Evolutionary conservation across 1,140 invertebrate genomes (phyloP), one percentile per base, ranked within the genome.

Genomic region (Drosophila pruinosa): DNA sequence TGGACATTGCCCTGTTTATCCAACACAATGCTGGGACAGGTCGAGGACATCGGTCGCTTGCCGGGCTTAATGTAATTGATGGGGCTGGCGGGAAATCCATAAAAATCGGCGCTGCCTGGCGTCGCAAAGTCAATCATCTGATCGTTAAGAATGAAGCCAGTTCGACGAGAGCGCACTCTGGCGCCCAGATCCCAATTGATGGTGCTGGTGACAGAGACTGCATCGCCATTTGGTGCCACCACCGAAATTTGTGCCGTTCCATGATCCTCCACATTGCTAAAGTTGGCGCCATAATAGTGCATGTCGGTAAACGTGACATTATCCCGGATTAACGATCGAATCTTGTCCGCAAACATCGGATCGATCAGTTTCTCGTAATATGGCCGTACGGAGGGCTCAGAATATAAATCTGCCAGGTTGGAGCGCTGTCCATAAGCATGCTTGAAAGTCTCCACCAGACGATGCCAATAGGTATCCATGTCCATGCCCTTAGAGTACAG

Each of bases 121-220:
- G 95, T 94, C 0, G 97, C 96, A 91, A 99, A 99, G 90, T 99
- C 98, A 90, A 99, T 97, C 98, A 99, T 99, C 64, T 95, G 95
- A 90, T 97, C 95, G 92, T 99, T 99, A 74, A 98, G 94, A 12
- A 99, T 92, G 36, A 99, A 97, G 19, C 98, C 98, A 0, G 98
- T 99, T 58, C 93, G 94, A 19, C 94, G 92, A 0, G 96, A 97
- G 0, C 94, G 92, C 52, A 96, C 92, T 38, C 95, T 95, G 22
- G 95, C 94, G 4, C 97, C 97, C 89, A 96, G 95, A 83, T 96
- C 95, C 17, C 94, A 93, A 92, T 99, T 99, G 6, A 99, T 94
- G 4, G 97, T 98, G 79, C 96, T 97, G 1, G 98, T 99, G 19
- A 97, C 94, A 1, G 97, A 95, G 7, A 99, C 96, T 8, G 98